These are phyloP conservation scores for Cinclus cinclus DNA, from an alignment of 2,113 vertebrate genomes.

Conservation along the genomic window DNA sequence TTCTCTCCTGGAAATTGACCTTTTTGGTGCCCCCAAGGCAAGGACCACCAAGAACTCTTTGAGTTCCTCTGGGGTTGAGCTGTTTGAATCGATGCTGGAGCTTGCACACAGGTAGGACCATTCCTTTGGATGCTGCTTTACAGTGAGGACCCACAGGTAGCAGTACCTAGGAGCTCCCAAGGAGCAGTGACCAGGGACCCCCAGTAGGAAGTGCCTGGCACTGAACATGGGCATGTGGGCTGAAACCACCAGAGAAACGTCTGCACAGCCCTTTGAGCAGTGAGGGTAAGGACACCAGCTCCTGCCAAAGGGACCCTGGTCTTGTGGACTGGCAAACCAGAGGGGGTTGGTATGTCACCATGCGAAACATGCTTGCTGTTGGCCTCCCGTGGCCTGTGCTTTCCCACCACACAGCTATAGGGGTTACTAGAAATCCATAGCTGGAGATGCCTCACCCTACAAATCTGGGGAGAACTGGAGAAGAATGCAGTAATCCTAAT, in stretches of 20 bases:
- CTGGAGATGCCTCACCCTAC: not conserved
- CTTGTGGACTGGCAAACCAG: not conserved
- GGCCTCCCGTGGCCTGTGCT: not conserved
- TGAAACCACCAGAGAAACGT: not conserved
- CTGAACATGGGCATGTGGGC: not conserved
- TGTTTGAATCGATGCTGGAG: not conserved
- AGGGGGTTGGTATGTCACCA: not conserved
- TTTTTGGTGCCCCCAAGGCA: not conserved
- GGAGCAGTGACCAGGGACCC: not conserved
- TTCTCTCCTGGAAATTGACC: not conserved
- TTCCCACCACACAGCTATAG: not conserved
- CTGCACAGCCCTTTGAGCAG: not conserved
- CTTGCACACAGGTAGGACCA: not conserved
- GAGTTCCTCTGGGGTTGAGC: not conserved
- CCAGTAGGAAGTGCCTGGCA: not conserved
- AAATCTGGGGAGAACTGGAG: not conserved
- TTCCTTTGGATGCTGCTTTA: not conserved
- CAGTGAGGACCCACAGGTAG: not conserved
- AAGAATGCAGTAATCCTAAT: not conserved
- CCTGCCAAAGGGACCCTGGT: not conserved
- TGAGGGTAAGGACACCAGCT: rapidly evolving
- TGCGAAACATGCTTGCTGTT: not conserved
- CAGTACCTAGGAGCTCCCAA: not conserved
- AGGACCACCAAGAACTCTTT: not conserved
- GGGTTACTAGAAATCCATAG: not conserved